A percentile compares a stretch with the other conserved stretches of the same genome.
Evolutionary conservation across 1,140 invertebrate genomes (phyloP).

Genomic region (Aphidius gifuensis): DNA sequence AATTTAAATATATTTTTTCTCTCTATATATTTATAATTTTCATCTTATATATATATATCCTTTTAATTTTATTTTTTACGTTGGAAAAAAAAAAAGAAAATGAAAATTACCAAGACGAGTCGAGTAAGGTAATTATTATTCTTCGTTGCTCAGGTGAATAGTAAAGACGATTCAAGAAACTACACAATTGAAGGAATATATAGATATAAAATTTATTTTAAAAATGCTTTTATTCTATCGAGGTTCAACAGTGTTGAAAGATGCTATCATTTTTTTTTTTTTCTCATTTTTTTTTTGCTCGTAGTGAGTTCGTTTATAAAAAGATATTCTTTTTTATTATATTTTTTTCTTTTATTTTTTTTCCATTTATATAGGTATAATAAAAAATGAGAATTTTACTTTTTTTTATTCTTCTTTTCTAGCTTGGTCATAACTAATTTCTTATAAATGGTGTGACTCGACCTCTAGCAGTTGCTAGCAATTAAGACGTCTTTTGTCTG

Average conservation of each 20-base stretch:
- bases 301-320: neutral
- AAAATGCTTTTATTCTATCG: too few relatives aligned
- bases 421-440: constrained; percentile 25
- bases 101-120: neutral
- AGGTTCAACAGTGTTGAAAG: too few relatives aligned
- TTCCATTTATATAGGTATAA: neutral
- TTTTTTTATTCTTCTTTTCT: neutral
- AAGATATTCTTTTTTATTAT: constrained; percentile 4
- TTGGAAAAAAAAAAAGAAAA: neutral
- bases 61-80: neutral
- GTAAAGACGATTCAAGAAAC: neutral
- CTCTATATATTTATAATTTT: neutral
- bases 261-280: too few relatives aligned
- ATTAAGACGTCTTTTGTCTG: constrained; percentile 25
- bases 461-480: constrained; percentile 14
- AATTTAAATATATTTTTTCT: neutral
- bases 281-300: too few relatives aligned
- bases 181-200: too few relatives aligned
- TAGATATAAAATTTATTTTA: too few relatives aligned
- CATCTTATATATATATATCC: neutral
- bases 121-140: constrained; percentile 13
- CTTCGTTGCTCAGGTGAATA: neutral
- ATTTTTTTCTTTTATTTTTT: constrained; percentile 15
- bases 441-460: constrained; percentile 23
- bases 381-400: constrained; percentile 17